Percentiles rank a stretch among this genome's conserved stretches.
phyloP scores from a whole-genome alignment of 2,888 invertebrate genomes.

The Monoplex corrugatus region DNA sequence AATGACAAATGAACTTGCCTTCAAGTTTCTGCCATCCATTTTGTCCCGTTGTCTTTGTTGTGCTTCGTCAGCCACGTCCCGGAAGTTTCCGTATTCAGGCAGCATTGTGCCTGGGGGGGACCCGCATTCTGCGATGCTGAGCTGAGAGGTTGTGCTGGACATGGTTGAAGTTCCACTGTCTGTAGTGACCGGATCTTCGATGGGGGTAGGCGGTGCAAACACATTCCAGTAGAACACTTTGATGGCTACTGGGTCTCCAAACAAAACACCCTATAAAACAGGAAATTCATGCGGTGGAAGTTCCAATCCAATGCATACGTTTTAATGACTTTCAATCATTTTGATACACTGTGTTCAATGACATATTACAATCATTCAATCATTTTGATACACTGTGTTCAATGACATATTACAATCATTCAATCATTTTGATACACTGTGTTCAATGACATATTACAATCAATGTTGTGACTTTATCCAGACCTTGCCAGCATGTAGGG shows the following conservation, averaged over 20 bases:
- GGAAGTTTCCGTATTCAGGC: slow-evolving; percentile 30
- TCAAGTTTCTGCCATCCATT: slow-evolving; percentile 31
- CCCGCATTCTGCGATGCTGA: background rate
- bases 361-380: too few species aligned
- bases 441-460: too few species aligned
- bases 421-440: too few species aligned
- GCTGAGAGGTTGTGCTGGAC: slow-evolving; percentile 11
- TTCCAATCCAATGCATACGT: too few species aligned
- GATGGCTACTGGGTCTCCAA: slow-evolving; percentile 49
- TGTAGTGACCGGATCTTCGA: background rate
- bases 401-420: too few species aligned
- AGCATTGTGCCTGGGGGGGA: background rate
- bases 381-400: too few species aligned
- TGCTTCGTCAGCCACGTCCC: background rate
- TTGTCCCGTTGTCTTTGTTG: slow-evolving; percentile 4
- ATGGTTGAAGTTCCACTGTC: slow-evolving; percentile 43
- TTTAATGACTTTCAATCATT: too few species aligned
- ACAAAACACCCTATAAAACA: slow-evolving; percentile 50
- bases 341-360: too few species aligned
- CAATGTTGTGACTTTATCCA: too few species aligned
- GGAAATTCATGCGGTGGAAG: too few species aligned
- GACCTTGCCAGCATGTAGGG: too few species aligned
- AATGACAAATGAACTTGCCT: background rate
- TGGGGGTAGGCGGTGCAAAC: background rate
- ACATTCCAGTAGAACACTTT: slow-evolving; percentile 52